Evolutionary conservation across 2,113 vertebrate genomes (phyloP).

Genomic region (Mesoclemmys tuberculata): DNA sequence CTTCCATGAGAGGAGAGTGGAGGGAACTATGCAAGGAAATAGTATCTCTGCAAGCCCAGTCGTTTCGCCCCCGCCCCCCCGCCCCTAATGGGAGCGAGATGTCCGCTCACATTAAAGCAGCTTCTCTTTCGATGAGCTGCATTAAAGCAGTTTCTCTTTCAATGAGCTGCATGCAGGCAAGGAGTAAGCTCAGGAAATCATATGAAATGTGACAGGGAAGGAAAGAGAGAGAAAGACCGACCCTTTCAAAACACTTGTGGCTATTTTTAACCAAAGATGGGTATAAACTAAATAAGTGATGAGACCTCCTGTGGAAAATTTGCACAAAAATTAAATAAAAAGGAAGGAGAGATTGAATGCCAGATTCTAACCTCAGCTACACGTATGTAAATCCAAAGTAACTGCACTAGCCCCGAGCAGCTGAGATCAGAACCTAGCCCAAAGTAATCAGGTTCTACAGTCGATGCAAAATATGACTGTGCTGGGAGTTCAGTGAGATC

Average conservation of each 20-base stretch:
- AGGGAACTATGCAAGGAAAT: neutral
- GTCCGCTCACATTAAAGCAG: neutral
- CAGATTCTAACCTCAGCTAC: neutral
- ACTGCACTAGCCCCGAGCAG: neutral
- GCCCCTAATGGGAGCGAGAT: neutral
- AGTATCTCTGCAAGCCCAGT: neutral
- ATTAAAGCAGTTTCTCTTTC: neutral
- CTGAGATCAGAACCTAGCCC: neutral
- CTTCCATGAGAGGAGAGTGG: neutral
- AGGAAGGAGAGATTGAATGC: neutral
- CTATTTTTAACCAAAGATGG: slow-evolving; percentile 14
- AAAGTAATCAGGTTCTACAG: neutral
- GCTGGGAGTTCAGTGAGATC: neutral
- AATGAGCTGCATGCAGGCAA: neutral
- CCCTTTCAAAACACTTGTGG: neutral
- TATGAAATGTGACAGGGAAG: neutral
- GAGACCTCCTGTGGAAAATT: slow-evolving; percentile 25
- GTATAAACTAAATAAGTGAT: neutral
- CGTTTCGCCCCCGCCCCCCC: neutral
- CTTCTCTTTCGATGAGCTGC: neutral
- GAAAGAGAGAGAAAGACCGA: neutral
- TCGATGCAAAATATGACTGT: neutral
- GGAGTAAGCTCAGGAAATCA: neutral
- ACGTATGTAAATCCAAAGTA: neutral
- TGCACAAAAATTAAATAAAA: slow-evolving; percentile 25